These are phyloP conservation scores for Catocala nupta DNA, from an alignment of 2,888 invertebrate genomes.

Conservation along the genomic window DNA sequence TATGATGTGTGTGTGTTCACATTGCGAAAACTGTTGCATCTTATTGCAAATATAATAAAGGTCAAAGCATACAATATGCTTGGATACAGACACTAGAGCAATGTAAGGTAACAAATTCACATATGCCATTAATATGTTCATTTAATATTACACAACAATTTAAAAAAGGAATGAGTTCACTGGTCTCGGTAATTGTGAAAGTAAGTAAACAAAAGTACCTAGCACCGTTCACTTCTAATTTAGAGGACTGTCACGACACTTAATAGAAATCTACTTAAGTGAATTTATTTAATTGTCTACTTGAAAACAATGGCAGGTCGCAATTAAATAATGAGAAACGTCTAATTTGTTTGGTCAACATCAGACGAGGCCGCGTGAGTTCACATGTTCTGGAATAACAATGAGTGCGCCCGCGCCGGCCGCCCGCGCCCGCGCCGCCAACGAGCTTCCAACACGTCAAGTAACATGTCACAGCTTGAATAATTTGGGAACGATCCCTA, in stretches of 20 bases:
- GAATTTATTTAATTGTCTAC: constrained; percentile 77
- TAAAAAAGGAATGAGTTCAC: background rate
- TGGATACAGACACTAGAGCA: background rate
- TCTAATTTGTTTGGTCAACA: constrained; percentile 73
- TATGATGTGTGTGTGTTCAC: constrained; percentile 46
- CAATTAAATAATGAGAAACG: constrained; percentile 85
- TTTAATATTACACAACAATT: background rate
- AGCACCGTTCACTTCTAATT: constrained; percentile 41
- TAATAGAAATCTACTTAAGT: constrained; percentile 79
- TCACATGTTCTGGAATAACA: constrained; percentile 68
- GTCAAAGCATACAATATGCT: constrained; percentile 49
- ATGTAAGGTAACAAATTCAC: background rate
- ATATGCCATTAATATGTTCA: background rate
- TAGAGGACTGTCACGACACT: constrained; percentile 69
- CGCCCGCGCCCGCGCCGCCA: constrained; percentile 25
- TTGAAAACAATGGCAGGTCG: constrained; percentile 77
- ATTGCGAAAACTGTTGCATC: constrained; percentile 73
- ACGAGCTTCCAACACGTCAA: constrained; percentile 34
- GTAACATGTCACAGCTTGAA: constrained; percentile 42
- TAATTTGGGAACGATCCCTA: constrained; percentile 49
- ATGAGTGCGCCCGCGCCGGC: constrained; percentile 51
- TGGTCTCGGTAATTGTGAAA: constrained; percentile 33
- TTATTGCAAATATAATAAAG: constrained; percentile 70
- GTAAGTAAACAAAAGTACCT: constrained; percentile 39
- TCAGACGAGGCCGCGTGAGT: constrained; percentile 69